Evolutionary conservation across 2,113 vertebrate genomes (phyloP).

Genomic region (Calyptommatus sinebrachiatus): DNA sequence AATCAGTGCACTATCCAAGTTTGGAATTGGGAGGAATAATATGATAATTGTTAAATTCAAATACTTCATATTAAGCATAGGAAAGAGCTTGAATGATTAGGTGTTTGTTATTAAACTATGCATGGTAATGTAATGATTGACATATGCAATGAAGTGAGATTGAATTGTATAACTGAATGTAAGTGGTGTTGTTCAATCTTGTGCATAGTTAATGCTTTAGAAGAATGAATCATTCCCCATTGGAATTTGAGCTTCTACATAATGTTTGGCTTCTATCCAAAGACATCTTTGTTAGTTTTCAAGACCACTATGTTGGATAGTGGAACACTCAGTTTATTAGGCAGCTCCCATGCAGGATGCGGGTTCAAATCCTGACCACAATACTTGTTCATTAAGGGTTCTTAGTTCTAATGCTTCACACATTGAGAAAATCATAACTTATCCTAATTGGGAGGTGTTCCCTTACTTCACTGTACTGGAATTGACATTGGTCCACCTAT

Average conservation of each 20-base stretch:
- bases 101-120: constrained; percentile 8
- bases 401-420: too few relatives aligned
- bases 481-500: too few relatives aligned
- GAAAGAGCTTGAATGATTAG: constrained; percentile 13
- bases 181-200: background rate
- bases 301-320: too few relatives aligned
- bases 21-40: background rate
- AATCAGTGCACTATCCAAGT: background rate
- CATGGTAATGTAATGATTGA: background rate
- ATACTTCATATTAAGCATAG: constrained; percentile 15
- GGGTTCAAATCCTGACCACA: too few relatives aligned
- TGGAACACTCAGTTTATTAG: too few relatives aligned
- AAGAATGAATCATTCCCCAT: background rate
- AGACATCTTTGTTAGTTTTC: background rate
- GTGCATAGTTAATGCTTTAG: background rate
- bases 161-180: background rate
- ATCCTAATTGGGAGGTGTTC: too few relatives aligned
- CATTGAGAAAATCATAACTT: too few relatives aligned
- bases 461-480: too few relatives aligned
- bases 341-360: too few relatives aligned
- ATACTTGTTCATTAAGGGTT: too few relatives aligned
- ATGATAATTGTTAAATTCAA: constrained; percentile 7
- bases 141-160: background rate
- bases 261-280: background rate
- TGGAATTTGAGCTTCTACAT: background rate